Conservation (phyloP, 2,797 vertebrate genomes). For the Tympanoctomys barrerae region DNA sequence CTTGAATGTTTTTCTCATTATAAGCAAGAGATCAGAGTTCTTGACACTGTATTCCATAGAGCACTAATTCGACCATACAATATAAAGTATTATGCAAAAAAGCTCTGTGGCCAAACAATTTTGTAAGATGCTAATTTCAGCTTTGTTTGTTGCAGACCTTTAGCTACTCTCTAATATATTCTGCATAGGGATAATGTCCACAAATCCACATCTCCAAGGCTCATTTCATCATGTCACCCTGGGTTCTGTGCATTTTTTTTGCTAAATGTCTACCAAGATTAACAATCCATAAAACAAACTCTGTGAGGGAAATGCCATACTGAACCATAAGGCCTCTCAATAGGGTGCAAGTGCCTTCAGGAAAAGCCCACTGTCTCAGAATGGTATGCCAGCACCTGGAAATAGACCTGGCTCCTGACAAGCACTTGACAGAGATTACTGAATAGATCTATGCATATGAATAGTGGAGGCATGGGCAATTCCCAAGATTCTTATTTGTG, state of each 20-base stretch:
- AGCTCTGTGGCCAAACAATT: not conserved
- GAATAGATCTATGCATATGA: not conserved
- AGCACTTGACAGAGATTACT: not conserved
- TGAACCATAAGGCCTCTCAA: not conserved
- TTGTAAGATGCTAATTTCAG: not conserved
- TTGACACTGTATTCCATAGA: not conserved
- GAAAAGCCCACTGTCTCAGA: not conserved
- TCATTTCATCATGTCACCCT: not conserved
- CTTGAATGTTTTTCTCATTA: conserved; percentile 37
- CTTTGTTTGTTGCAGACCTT: conserved; percentile 11
- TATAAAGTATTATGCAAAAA: not conserved
- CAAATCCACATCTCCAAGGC: not conserved
- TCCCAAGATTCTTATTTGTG: not conserved
- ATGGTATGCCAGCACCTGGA: not conserved
- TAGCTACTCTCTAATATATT: not conserved
- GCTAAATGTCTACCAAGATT: not conserved
- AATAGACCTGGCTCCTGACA: not conserved
- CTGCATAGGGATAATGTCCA: not conserved
- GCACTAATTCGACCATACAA: not conserved
- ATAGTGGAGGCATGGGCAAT: not conserved
- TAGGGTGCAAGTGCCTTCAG: not conserved
- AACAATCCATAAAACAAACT: not conserved
- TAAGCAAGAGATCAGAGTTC: conserved; percentile 24
- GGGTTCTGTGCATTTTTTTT: conserved; percentile 39
- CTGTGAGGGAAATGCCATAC: not conserved